Base-by-base conservation (phyloP, 2,113 vertebrate species). In the Istiophorus platypterus region DNA sequence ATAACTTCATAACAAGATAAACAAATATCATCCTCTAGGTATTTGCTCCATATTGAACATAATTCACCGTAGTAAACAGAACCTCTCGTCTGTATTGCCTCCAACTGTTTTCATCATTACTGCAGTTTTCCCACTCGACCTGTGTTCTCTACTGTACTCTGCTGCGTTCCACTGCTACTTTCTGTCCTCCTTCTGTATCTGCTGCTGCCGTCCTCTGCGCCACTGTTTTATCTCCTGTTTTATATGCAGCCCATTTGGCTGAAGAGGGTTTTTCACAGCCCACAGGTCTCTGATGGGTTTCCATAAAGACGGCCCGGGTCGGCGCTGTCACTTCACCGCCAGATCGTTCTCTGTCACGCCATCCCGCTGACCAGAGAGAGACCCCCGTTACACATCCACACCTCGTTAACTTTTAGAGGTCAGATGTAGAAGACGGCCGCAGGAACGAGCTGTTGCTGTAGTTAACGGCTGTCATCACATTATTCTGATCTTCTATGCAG, bases 381-480 rank as follows among this genome's bases (percentile, higher is more conserved):
- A 86, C 87, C 83, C 79, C 78, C 72, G 83, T 82, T 81, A 78
- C 64, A 27, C 69, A 1, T 51, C 75, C 76, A 82, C 85, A 26
- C 47, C 89, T 92, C 89, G 75, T 92, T 90, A 91, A 82, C 84
- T 84, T 87, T 85, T 68, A 77, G 88, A 92, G 91, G 91, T 92
- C 91, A 77, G 13, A 22, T 41, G 65, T 26, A 66, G 82, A 68
- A 45, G 76, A 42, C 56, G 47, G 59, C 74, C 26, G 54, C 54
- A 8, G 73, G 31, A 39, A 58, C 8, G 49, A 72, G 62, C 59
- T 34, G 57, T 61, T 54, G 75, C 68, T 27, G 76, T 63, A 56
- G 27, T 76, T 82, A 70, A 45, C 63, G 64, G 56, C 56, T 39
- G 72, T 61, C 5, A 42, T 67, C 52, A 57, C 76, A 67, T 78